Conservation (phyloP, 2,113 vertebrate genomes). For the Salvelinus alpinus region DNA sequence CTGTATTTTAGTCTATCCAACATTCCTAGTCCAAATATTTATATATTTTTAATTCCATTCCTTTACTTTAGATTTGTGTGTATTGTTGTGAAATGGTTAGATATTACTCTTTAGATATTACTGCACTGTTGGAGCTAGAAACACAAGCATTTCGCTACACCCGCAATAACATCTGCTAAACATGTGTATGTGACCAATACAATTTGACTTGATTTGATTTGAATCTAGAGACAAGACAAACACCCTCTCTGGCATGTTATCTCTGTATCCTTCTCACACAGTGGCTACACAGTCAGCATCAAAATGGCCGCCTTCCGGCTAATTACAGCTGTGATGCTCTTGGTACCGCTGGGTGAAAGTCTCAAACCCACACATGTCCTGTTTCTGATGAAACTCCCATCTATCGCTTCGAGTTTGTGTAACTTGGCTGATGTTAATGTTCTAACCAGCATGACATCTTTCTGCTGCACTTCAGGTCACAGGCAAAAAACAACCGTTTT, state of each 20-base stretch:
- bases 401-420: conserved; percentile 5
- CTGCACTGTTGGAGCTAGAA: too few species aligned
- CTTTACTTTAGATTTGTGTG: too few species aligned
- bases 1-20: too few species aligned
- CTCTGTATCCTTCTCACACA: neutral
- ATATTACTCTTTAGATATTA: too few species aligned
- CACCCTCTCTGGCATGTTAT: neutral
- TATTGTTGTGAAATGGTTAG: too few species aligned
- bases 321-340: conserved; percentile 3
- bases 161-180: too few species aligned
- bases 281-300: neutral
- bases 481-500: conserved; percentile 3
- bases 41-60: too few species aligned
- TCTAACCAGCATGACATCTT: conserved; percentile 22
- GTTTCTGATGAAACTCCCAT: neutral
- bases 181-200: too few species aligned
- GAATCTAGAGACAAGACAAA: neutral
- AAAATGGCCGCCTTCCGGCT: neutral
- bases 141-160: too few species aligned
- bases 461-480: conserved; percentile 6
- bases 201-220: too few species aligned
- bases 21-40: too few species aligned
- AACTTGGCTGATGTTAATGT: conserved; percentile 11
- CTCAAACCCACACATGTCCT: neutral
- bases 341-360: neutral